Base-by-base conservation (phyloP, 2,113 vertebrate genomes). In the Trematocara zebra region DNA sequence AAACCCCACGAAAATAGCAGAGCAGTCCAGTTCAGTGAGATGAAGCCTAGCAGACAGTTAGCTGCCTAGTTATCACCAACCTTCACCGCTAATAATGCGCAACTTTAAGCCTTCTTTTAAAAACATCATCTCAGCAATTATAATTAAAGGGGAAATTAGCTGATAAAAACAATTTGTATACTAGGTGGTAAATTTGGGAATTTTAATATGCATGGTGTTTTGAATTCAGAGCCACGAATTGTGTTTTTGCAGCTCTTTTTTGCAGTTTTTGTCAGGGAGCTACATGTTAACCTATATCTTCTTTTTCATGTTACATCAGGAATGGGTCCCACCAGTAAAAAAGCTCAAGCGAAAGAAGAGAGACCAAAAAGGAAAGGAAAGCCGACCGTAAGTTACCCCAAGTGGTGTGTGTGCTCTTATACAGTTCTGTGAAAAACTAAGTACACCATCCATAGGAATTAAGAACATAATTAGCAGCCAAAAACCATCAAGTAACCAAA, bases 301-400 rank as follows among this genome's bases (percentile, higher is more conserved):
- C 15, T n/a, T 74, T 37, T 9, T 28, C 86, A 10, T 85, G 20
- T 42, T 61, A 35, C 67, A 72, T 23, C 90, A 97, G 97, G 96
- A 97, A 80, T 97, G 97, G 97, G 94, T 89, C 69, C 96, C 97
- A 7, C 96, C 96, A 4, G 86, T 93, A 12, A 97, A 97, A 83
- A 97, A 95, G 82, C 91, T 95, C 54, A 96, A 96, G 31, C 95
- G 95, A 86, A 92, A 92, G 59, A 97, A 97, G 80, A 95, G 95
- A 81, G 93, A 93, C 11, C 92, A 94, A 56, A 92, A 88, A 87
- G 88, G 82, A n/a, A 91, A 93, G 31, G 92, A 92, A 2, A 87
- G 94, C 47, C 91, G 93, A 74, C 92, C 94, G 97, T 97, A 87
- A 93, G 95, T 54, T 44, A 15, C 31, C 11, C 18, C 28, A 18